These are phyloP conservation scores for Hermaeophaga mercurialis DNA, from an alignment of 2,888 invertebrate genomes.

Conservation along the genomic window DNA sequence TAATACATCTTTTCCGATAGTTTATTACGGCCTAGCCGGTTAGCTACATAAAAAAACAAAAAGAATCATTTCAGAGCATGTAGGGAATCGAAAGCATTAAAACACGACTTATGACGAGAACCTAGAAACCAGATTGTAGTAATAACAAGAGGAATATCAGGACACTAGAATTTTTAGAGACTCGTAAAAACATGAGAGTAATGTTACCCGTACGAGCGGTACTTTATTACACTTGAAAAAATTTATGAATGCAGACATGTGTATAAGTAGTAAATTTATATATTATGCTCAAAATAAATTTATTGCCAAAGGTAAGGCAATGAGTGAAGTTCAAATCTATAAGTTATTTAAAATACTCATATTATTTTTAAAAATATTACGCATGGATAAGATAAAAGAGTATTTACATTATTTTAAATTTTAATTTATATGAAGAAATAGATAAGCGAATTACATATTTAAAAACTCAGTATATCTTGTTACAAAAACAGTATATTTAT, in stretches of 20 bases:
- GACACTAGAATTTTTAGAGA: slow-evolving; percentile 23
- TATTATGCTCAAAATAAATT: slow-evolving; percentile 18
- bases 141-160: slow-evolving; percentile 24
- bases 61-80: no score
- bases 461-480: no score
- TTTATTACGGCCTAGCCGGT: no score
- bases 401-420: no score
- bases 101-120: slow-evolving; percentile 6
- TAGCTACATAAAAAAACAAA: no score
- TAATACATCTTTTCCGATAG: no score
- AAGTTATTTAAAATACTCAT: neutral
- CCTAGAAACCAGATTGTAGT: slow-evolving; percentile 21
- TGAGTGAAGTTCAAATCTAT: neutral
- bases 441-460: no score
- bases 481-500: no score
- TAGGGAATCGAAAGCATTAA: no score
- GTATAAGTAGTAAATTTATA: slow-evolving; percentile 23
- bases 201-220: slow-evolving; percentile 43
- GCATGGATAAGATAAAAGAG: no score
- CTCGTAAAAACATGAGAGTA: slow-evolving; percentile 43
- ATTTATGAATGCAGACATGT: slow-evolving; percentile 42
- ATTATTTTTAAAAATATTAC: no score
- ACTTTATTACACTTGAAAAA: slow-evolving; percentile 44
- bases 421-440: no score
- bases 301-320: slow-evolving; percentile 8